Conservation (phyloP, 30 jellyfish, hydroid and myxozoan genomes). For the Cassiopea andromeda region DNA sequence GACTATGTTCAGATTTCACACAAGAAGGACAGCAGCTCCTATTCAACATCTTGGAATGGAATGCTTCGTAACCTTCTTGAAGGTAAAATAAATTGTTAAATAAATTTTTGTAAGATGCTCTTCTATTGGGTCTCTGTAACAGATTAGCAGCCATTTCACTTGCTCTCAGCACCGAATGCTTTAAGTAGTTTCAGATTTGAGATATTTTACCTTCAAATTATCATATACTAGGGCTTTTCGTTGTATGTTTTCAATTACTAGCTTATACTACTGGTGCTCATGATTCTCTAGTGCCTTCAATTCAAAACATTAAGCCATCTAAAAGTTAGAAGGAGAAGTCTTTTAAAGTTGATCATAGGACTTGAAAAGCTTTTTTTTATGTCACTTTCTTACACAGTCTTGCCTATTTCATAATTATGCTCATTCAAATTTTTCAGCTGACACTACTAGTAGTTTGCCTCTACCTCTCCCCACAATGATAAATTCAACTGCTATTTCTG, state of each 20-base stretch:
- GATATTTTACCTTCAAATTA: no score
- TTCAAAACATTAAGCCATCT: no score
- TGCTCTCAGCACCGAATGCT: no score
- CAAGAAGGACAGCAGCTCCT: background rate
- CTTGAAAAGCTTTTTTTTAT: background rate
- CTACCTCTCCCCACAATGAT: constrained; percentile 19
- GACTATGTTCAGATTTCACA: constrained; percentile 14
- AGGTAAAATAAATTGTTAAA: background rate
- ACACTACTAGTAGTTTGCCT: constrained; percentile 2
- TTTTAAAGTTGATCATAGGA: background rate
- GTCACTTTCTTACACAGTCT: background rate
- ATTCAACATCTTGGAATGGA: constrained; percentile 7
- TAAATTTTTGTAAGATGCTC: no score
- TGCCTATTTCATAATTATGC: background rate
- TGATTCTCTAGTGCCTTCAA: no score
- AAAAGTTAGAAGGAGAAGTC: no score
- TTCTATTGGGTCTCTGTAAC: background rate
- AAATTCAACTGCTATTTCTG: constrained; percentile 25
- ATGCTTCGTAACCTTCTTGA: constrained; percentile 1
- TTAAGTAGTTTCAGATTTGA: no score
- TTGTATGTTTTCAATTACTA: no score
- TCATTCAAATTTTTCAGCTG: background rate
- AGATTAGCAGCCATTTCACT: no score
- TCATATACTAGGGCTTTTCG: no score
- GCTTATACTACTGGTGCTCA: no score